These are phyloP conservation scores for Vannuccia rotundouncinata DNA, from an alignment of 2,888 invertebrate genomes.

Conservation along the genomic window DNA sequence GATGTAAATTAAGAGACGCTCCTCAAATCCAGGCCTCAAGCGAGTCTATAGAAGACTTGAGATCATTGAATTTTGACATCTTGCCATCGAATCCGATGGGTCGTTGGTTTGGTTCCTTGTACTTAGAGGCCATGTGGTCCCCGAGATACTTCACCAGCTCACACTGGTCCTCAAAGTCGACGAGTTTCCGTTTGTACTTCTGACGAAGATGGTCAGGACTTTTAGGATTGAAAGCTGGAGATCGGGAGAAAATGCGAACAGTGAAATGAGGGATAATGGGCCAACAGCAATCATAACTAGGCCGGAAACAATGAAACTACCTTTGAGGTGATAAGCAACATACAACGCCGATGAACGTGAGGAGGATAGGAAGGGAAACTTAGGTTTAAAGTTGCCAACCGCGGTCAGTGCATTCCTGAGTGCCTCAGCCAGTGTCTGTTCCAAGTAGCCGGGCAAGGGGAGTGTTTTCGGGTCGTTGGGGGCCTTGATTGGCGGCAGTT, in stretches of 20 bases:
- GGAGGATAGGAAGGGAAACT: conserved; percentile 55
- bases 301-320: too few relatives aligned
- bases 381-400: conserved; percentile 55
- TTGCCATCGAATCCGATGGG: conserved; percentile 54
- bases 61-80: conserved; percentile 48
- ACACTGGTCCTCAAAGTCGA: conserved; percentile 55
- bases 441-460: conserved; percentile 57
- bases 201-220: conserved; percentile 55
- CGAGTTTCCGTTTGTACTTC: conserved; percentile 54
- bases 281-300: too few relatives aligned
- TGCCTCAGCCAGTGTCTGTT: conserved; percentile 53
- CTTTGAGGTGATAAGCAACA: conserved; percentile 56
- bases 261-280: conserved; percentile 22
- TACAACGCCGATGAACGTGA: conserved; percentile 53
- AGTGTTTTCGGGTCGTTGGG: conserved; percentile 47
- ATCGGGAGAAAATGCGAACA: conserved; percentile 25
- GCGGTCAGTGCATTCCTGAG: conserved; percentile 54
- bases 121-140: conserved; percentile 53
- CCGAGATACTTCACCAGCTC: conserved; percentile 52
- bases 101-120: conserved; percentile 51
- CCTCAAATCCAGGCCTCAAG: conserved; percentile 20
- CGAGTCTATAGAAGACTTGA: conserved; percentile 32
- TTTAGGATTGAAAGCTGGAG: conserved; percentile 55
- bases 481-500: conserved; percentile 53
- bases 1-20: background rate